These are phyloP conservation scores for Ectobius pallidus DNA, from an alignment of 2,888 invertebrate genomes.

Conservation along the genomic window DNA sequence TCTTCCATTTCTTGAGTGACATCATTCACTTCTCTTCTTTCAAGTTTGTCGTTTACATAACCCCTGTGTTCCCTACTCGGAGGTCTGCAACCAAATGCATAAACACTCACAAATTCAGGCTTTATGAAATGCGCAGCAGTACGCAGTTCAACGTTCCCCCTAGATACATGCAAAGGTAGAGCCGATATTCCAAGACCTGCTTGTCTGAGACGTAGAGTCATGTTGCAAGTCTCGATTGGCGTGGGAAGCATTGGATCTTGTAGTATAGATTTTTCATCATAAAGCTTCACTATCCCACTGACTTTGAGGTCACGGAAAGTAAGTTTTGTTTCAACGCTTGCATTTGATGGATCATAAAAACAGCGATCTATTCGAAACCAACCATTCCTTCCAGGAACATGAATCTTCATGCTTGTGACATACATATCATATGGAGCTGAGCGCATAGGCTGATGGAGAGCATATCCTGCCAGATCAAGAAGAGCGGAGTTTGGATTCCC, in stretches of 20 bases:
- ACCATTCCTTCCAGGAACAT: constrained; percentile 67
- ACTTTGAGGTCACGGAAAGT: constrained; percentile 66
- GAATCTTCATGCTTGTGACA: constrained; percentile 71
- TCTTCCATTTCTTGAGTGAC: constrained; percentile 73
- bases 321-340: constrained; percentile 76
- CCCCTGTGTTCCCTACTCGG: constrained; percentile 34
- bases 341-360: constrained; percentile 74
- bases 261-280: constrained; percentile 45
- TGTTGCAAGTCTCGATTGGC: constrained; percentile 68
- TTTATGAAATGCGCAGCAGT: constrained; percentile 66
- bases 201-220: constrained; percentile 68
- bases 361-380: constrained; percentile 76
- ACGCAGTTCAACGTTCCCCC: constrained; percentile 48
- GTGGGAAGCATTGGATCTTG: constrained; percentile 43
- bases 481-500: neutral
- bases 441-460: constrained; percentile 67
- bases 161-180: constrained; percentile 68
- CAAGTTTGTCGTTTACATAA: constrained; percentile 39
- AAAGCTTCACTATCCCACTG: constrained; percentile 46
- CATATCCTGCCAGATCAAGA: constrained; percentile 67
- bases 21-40: constrained; percentile 1
- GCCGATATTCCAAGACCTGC: constrained; percentile 74
- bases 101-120: constrained; percentile 83
- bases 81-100: constrained; percentile 75
- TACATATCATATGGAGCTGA: constrained; percentile 71